Conservation (phyloP, 2,888 invertebrate species). For the Phaonia tiefii region DNA sequence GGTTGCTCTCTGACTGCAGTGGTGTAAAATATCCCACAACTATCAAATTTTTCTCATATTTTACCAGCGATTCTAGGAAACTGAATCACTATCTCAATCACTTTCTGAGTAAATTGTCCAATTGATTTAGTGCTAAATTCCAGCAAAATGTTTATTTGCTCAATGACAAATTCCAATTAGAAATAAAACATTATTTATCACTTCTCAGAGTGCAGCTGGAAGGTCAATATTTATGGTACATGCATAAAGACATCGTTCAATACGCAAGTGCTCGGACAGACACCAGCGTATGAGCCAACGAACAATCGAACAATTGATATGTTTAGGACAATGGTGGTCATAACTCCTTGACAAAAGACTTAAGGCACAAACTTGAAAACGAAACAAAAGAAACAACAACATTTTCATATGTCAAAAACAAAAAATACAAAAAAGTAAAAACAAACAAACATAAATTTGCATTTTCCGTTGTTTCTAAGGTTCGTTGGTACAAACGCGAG, state of each 20-base stretch:
- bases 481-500: neutral
- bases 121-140: neutral
- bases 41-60: too few relatives aligned
- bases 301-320: slow-evolving; percentile 28
- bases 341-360: slow-evolving; percentile 56
- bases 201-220: neutral
- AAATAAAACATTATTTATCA: slow-evolving; percentile 12
- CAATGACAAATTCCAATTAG: slow-evolving; percentile 7
- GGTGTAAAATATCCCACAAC: too few relatives aligned
- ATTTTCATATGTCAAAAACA: slow-evolving; percentile 21
- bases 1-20: too few relatives aligned
- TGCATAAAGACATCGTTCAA: neutral
- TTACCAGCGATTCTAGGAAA: too few relatives aligned
- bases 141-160: neutral
- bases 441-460: slow-evolving; percentile 22
- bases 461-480: slow-evolving; percentile 7
- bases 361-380: slow-evolving; percentile 44
- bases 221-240: slow-evolving; percentile 2
- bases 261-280: neutral
- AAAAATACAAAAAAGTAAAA: too few relatives aligned
- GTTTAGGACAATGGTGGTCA: slow-evolving; percentile 33
- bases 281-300: too few relatives aligned
- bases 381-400: neutral
- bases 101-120: too few relatives aligned
- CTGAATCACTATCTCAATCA: too few relatives aligned